Base-by-base conservation (phyloP, 2,797 vertebrate species). In the Cetoscarus ocellatus region DNA sequence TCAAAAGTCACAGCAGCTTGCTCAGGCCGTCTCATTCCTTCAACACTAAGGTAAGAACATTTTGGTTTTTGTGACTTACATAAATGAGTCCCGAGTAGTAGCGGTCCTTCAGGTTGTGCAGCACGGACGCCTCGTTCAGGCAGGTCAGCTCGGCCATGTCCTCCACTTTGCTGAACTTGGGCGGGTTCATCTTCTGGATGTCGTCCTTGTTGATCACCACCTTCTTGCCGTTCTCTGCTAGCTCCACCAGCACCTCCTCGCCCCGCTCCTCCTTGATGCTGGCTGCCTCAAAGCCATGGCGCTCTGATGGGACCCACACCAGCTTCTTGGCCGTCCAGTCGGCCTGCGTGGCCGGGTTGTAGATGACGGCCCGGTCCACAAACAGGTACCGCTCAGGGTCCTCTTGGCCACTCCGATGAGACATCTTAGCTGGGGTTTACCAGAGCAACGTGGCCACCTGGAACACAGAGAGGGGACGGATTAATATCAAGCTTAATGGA, bases 121-220 rank as follows among this genome's bases (percentile, higher is more conserved):
- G 90, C 54, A 99, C 97, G 0, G 97, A 99, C 0, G 97, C 97
- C 91, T 99, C 97, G 2, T 99, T 99, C 86, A 99, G 94, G 80
- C 97, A 99, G 36, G 97, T 99, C 83, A 99, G 90, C 83, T 99
- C 97, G 0, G 97, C 97, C 97, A 99, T 99, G 86, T 99, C 97
- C 80, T 99, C 97, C 90, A 98, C 97, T 89, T 99, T 99, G 64
- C 96, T 98, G 77, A 99, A 99, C 92, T 99, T 99, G 18, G 97
- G 97, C 8, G 97, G 97, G 92, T 99, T 99, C 97, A 99, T 99
- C 94, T 99, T 99, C 93, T 99, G 97, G 88, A 99, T 95, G 77
- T 99, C 97, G 19, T 99, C 97, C 90, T 98, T 99, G 93, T 96
- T 97, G 91, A 99, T 95, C 57, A 95, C 91, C 0, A 96, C 96